These are phyloP conservation scores for Ips typographus DNA, from an alignment of 1,140 invertebrate species.

Conservation along the genomic window DNA sequence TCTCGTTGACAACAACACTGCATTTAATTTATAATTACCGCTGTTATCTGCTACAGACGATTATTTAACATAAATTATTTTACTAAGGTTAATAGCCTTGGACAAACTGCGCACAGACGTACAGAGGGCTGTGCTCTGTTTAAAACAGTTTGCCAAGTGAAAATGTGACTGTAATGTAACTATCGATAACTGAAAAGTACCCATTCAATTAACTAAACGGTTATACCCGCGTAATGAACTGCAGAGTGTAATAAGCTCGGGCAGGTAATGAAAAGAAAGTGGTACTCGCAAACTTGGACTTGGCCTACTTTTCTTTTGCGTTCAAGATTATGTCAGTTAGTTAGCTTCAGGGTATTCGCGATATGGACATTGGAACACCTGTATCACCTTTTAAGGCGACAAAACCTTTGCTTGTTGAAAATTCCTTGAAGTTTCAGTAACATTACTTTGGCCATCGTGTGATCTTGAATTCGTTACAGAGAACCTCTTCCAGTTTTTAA, in stretches of 20 bases:
- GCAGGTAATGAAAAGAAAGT: conserved; percentile 32
- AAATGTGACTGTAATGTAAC: too few relatives aligned
- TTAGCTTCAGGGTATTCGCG: conserved; percentile 17
- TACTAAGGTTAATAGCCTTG: too few relatives aligned
- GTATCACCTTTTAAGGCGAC: conserved; percentile 20
- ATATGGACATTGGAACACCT: conserved; percentile 22
- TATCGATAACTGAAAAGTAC: too few relatives aligned
- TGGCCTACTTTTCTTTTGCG: conserved; percentile 31
- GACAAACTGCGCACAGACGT: too few relatives aligned
- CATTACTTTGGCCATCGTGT: conserved; percentile 5
- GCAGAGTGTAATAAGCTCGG: conserved; percentile 9
- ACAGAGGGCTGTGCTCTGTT: too few relatives aligned
- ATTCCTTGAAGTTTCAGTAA: conserved; percentile 20
- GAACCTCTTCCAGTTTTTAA: too few relatives aligned
- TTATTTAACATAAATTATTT: too few relatives aligned
- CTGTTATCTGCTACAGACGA: too few relatives aligned
- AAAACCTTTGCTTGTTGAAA: conserved; percentile 1
- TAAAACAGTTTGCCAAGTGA: too few relatives aligned
- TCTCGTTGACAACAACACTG: background rate
- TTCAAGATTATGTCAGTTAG: conserved; percentile 32
- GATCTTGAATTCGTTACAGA: background rate
- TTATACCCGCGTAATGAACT: background rate
- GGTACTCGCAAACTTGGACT: conserved; percentile 32
- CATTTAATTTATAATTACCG: too few relatives aligned
- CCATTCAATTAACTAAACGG: background rate